Percentiles rank a stretch among this genome's conserved stretches.
Evolutionary conservation across 2,113 vertebrate species (phyloP).

Genomic region (Hemicordylus capensis): DNA sequence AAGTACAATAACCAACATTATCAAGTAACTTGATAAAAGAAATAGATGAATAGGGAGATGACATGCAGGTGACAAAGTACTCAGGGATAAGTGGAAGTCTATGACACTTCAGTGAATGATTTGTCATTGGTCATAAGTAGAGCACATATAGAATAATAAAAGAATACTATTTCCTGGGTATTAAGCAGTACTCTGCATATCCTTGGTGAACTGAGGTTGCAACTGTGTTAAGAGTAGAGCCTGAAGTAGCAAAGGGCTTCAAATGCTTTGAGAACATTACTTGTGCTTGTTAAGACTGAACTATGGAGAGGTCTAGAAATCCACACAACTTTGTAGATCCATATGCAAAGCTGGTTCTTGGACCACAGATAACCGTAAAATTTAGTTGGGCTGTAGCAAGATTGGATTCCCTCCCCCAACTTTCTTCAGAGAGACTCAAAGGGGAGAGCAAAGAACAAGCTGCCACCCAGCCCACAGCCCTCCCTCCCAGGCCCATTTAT

Average conservation of each 20-base stretch:
- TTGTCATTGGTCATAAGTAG: not conserved
- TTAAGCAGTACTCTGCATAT: not conserved
- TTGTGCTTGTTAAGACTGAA: not conserved
- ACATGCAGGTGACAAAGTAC: not conserved
- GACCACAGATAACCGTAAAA: too few relatives aligned
- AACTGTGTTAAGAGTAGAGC: not conserved
- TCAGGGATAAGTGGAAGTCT: too few relatives aligned
- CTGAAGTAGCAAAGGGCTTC: not conserved
- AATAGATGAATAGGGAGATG: not conserved
- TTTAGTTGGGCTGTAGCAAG: too few relatives aligned
- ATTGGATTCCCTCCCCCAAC: too few relatives aligned
- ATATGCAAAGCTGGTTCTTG: too few relatives aligned
- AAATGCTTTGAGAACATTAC: not conserved
- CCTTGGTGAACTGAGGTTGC: not conserved
- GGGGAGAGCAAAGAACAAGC: too few relatives aligned
- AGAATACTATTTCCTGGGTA: not conserved
- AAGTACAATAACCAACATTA: not conserved
- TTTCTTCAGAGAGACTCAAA: too few relatives aligned
- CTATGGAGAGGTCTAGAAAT: too few relatives aligned
- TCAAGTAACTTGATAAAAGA: not conserved
- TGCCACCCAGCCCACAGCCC: too few relatives aligned
- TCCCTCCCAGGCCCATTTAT: too few relatives aligned
- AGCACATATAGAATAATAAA: not conserved
- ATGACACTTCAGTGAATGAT: not conserved
- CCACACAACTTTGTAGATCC: too few relatives aligned